These are phyloP conservation scores for Reticulitermes lucifugus DNA, from an alignment of 2,888 invertebrate species.

Conservation along the genomic window DNA sequence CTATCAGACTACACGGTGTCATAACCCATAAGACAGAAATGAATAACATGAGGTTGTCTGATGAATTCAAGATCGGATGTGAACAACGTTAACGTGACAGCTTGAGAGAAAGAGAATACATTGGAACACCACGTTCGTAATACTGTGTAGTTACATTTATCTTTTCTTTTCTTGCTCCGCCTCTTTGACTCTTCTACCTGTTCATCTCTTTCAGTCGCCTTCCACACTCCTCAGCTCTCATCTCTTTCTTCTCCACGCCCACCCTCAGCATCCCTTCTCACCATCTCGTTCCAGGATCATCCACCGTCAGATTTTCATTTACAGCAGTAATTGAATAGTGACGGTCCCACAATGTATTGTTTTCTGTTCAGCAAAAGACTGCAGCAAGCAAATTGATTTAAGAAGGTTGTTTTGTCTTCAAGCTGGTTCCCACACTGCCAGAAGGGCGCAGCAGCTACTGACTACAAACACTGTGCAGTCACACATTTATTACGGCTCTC, in stretches of 20 bases:
- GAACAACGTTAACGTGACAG: too few species aligned
- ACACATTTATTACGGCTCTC: too few species aligned
- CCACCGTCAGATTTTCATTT: slow-evolving; percentile 27
- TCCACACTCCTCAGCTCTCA: neutral
- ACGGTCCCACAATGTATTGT: neutral
- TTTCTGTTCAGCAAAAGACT: neutral
- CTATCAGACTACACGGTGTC: too few species aligned
- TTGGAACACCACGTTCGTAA: neutral
- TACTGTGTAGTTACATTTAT: slow-evolving; percentile 12
- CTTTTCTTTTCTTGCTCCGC: neutral
- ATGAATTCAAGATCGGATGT: too few species aligned
- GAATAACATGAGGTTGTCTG: too few species aligned
- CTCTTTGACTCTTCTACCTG: slow-evolving; percentile 1
- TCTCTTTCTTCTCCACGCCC: slow-evolving; percentile 13
- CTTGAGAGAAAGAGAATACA: neutral
- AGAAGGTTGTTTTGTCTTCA: neutral
- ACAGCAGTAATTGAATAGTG: slow-evolving; percentile 12
- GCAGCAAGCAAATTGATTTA: neutral
- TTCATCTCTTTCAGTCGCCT: slow-evolving; percentile 16
- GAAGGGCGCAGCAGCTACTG: neutral
- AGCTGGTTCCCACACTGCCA: slow-evolving; percentile 1
- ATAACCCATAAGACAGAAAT: too few species aligned
- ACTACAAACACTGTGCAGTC: too few species aligned
- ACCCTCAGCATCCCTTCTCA: slow-evolving; percentile 21
- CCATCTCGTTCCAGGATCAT: neutral